Conservation (phyloP, 2,113 vertebrate genomes). For the Motacilla tschutschensis region DNA sequence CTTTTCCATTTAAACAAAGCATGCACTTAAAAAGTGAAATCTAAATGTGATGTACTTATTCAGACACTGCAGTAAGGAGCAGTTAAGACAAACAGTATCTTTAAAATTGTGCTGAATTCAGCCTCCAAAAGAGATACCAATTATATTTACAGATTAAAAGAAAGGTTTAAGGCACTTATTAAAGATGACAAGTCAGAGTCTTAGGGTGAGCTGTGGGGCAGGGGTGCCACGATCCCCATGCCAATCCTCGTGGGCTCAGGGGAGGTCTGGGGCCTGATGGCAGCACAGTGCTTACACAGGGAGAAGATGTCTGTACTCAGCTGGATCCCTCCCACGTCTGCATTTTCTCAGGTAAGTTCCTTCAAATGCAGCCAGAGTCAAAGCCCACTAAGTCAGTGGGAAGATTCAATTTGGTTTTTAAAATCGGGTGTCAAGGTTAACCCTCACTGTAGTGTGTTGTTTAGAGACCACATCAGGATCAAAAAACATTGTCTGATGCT, state of each 20-base stretch:
- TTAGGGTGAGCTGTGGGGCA: background rate
- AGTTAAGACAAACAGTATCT: background rate
- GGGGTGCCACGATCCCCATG: fast-evolving
- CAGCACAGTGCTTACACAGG: too few species aligned
- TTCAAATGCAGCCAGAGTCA: background rate
- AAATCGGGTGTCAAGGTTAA: background rate
- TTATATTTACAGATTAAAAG: background rate
- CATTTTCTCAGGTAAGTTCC: background rate
- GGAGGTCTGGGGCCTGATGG: background rate
- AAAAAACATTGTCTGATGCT: background rate
- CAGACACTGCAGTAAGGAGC: background rate
- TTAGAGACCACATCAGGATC: background rate
- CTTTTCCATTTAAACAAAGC: background rate
- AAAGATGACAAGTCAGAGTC: background rate
- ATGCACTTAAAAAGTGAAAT: background rate
- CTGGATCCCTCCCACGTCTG: fast-evolving
- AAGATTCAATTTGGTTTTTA: background rate
- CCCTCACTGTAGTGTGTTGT: fast-evolving
- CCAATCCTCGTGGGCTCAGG: background rate
- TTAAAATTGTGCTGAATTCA: background rate
- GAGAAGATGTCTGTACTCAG: background rate
- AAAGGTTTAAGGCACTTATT: background rate
- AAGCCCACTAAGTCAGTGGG: background rate
- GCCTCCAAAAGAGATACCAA: background rate
- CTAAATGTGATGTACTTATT: background rate